Evolutionary conservation across 2,797 vertebrate genomes (phyloP), one percentile per base, ranked within the genome.

Genomic region (Hemibagrus guttatus): DNA sequence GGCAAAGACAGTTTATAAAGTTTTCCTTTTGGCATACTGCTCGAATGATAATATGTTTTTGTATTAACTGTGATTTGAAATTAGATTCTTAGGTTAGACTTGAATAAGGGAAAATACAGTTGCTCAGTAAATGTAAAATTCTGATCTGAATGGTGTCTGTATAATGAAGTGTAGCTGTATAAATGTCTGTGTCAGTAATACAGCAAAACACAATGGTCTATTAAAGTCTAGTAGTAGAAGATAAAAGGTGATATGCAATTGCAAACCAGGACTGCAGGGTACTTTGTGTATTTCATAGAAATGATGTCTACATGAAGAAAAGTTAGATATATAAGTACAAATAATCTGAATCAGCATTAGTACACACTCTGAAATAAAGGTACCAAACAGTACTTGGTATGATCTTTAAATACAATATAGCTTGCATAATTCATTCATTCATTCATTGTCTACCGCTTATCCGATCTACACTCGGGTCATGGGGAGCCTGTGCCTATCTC

Each of bases 21-120:
- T 81, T 86, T 83, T 54, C 46, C 17, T 84, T 68, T 80, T 69
- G 49, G 61, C 74, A 56, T 80, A 46, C 11, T 76, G 49, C 59
- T 76, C 72, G 0, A 59, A 31, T 76, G 39, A n/a, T 39, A 79
- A 80, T 63, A 54, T 58, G 46, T 39, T 63, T 81, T 63, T 74
- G 23, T 46, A n/a, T 59, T 63, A 81, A 16, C 31, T 63, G 31
- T 14, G 17, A 68, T 14, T 35, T 54, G n/a, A 56, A 59, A 58
- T 74, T 26, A 74, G 21, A 61, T 46, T 52, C 16, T n/a, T 26
- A 52, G 42, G 46, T 80, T 42, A 42, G 12, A n/a, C 13, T 61
- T 42, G 21, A 80, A 59, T 56, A 80, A 21, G 1, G 56, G 13
- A 26, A 31, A 75, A 75, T 75, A 54, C 2, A 17, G 49, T 17